phyloP scores from a whole-genome alignment of 1,140 invertebrate species.

The Aleiodes sp. region DNA sequence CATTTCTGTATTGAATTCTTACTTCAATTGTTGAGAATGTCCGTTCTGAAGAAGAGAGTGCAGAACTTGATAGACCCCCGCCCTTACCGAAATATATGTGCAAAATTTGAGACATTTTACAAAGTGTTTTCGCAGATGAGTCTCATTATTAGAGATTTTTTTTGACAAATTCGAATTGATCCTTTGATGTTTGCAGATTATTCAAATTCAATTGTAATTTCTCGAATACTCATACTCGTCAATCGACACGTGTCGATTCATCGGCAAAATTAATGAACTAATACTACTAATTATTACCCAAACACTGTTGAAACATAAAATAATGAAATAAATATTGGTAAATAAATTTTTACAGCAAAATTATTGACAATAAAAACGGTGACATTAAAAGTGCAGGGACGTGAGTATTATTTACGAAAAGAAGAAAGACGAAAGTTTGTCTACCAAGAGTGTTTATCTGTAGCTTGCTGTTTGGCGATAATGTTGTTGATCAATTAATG shows the following conservation, averaged over 20 bases:
- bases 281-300: constrained; percentile 3
- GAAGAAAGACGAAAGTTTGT: no score
- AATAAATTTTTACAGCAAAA: constrained; percentile 40
- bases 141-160: no score
- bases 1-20: no score
- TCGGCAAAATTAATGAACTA: neutral
- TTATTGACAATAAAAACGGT: constrained; percentile 42
- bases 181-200: neutral
- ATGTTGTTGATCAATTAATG: constrained; percentile 10
- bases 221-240: neutral
- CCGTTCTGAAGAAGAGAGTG: no score
- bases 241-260: neutral
- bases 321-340: constrained; percentile 29
- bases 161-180: neutral
- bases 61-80: no score
- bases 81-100: no score
- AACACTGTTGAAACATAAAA: neutral
- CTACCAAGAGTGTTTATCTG: constrained; percentile 27
- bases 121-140: no score
- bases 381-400: constrained; percentile 39
- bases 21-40: no score
- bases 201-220: neutral
- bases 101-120: no score
- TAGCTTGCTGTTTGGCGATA: constrained; percentile 29
- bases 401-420: constrained; percentile 36